Percentiles rank a stretch among this genome's conserved stretches.
Evolutionary conservation across 2,888 invertebrate species (phyloP).

Genomic region (Mongoloraphidia duomilia): DNA sequence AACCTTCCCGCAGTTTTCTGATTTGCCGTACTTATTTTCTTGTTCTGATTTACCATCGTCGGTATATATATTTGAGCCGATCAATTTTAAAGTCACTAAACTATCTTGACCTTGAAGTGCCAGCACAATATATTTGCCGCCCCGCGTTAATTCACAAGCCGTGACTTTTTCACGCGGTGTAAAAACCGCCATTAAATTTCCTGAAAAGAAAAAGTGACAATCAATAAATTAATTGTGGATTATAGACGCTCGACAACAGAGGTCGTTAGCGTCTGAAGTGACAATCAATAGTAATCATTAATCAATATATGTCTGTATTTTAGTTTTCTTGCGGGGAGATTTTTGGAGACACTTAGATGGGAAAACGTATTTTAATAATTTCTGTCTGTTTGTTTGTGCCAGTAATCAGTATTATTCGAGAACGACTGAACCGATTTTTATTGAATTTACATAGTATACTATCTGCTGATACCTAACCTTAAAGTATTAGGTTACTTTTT

Average conservation of each 20-base stretch:
- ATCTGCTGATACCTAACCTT: too few relatives aligned
- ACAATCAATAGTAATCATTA: slow-evolving; percentile 1
- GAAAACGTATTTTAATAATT: too few relatives aligned
- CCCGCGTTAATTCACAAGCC: slow-evolving; percentile 61
- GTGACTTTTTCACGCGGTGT: slow-evolving; percentile 60
- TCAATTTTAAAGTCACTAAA: slow-evolving; percentile 48
- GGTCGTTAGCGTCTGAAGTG: too few relatives aligned
- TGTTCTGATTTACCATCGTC: slow-evolving; percentile 20
- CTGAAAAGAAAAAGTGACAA: slow-evolving; percentile 30
- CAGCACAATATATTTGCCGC: slow-evolving; percentile 54
- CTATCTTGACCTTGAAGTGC: slow-evolving; percentile 51
- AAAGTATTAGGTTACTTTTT: too few relatives aligned
- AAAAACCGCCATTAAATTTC: slow-evolving; percentile 63
- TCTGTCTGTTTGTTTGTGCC: too few relatives aligned
- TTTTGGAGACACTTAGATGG: too few relatives aligned
- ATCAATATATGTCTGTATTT: too few relatives aligned
- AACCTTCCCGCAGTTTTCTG: slow-evolving; percentile 40
- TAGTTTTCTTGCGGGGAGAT: too few relatives aligned
- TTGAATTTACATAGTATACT: too few relatives aligned
- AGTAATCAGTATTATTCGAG: too few relatives aligned
- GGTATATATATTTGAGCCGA: slow-evolving; percentile 21
- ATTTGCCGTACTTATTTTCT: slow-evolving; percentile 32
- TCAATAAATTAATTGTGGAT: not conserved
- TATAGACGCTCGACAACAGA: too few relatives aligned
- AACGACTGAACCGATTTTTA: too few relatives aligned